Evolutionary conservation across 1,140 invertebrate genomes (phyloP).

Genomic region (Trinorchestia longiramus): DNA sequence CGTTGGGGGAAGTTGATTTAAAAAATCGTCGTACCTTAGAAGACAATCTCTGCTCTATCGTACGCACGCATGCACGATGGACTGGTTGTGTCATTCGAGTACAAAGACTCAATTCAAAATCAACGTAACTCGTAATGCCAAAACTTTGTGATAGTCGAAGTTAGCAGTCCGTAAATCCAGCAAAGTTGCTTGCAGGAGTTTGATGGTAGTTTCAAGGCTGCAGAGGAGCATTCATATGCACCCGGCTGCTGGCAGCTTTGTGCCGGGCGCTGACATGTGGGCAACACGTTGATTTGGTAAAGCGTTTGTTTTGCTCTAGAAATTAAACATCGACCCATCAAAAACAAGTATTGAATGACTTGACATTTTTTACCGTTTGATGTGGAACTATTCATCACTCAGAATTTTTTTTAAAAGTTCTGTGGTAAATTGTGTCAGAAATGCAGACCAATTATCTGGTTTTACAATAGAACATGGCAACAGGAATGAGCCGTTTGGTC

Average conservation of each 20-base stretch:
- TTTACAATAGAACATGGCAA: no score
- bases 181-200: slow-evolving; percentile 28
- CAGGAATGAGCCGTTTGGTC: no score
- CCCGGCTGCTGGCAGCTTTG: background rate
- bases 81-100: background rate
- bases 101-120: slow-evolving; percentile 49
- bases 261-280: background rate
- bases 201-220: background rate
- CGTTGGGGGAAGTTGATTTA: background rate
- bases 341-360: background rate
- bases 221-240: background rate
- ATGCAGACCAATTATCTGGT: no score
- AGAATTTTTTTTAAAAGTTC: background rate
- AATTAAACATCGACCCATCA: no score
- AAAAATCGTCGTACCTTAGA: background rate
- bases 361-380: background rate
- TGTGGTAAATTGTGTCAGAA: no score
- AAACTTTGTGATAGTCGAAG: slow-evolving; percentile 53
- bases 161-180: slow-evolving; percentile 49
- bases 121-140: slow-evolving; percentile 48
- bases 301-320: background rate
- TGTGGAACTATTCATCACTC: background rate
- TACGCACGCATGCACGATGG: background rate
- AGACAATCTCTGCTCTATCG: background rate
- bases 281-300: background rate